A percentile compares a stretch with the other conserved stretches of the same genome.
Evolutionary conservation across 2,888 invertebrate species (phyloP).

Genomic region (Phortica okadai): DNA sequence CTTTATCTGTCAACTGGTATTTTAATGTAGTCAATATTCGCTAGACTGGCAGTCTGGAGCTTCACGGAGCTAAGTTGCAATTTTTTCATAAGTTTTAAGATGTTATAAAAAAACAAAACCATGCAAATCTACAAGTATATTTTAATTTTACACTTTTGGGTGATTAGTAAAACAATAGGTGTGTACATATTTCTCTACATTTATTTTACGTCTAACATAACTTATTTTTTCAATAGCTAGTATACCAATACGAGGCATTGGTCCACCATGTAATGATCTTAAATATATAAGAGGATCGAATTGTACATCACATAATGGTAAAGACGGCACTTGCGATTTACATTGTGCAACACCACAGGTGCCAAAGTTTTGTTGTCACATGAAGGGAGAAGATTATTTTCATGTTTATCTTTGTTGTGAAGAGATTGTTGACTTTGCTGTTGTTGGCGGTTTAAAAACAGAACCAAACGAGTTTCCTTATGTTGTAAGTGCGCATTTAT

Average conservation of each 20-base stretch:
- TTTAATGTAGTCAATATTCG: too few relatives aligned
- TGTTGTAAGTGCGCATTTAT: neutral
- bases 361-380: neutral
- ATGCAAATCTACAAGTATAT: too few relatives aligned
- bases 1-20: too few relatives aligned
- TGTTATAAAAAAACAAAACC: too few relatives aligned
- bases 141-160: too few relatives aligned
- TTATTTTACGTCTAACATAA: too few relatives aligned
- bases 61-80: too few relatives aligned
- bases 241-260: neutral
- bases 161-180: too few relatives aligned
- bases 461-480: neutral
- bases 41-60: too few relatives aligned
- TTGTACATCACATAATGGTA: neutral
- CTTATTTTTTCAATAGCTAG: too few relatives aligned
- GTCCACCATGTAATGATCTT: neutral
- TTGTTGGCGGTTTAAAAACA: neutral
- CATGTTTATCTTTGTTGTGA: slow-evolving; percentile 1
- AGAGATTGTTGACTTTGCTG: neutral
- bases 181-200: too few relatives aligned
- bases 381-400: neutral
- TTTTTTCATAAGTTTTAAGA: too few relatives aligned
- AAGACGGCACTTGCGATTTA: neutral
- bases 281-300: neutral
- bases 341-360: neutral